Evolutionary conservation across 2,888 invertebrate species (phyloP).

Genomic region (Willowsia nigromaculata): DNA sequence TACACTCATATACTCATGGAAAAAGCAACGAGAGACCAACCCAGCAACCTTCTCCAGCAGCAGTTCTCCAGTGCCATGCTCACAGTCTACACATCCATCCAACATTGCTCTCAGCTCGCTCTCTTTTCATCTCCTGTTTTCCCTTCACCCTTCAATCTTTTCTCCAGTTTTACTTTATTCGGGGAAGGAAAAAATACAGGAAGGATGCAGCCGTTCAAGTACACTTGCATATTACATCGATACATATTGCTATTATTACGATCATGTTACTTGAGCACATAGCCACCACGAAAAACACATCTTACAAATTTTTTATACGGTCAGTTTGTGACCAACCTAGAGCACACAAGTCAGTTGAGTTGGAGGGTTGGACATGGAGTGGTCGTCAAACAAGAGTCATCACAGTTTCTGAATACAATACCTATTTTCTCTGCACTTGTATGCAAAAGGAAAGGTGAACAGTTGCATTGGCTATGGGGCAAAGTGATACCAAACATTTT

Average conservation of each 20-base stretch:
- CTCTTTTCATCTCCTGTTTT: neutral
- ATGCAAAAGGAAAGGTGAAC: neutral
- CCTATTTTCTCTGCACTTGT: neutral
- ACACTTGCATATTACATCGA: neutral
- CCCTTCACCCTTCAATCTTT: neutral
- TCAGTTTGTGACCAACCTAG: neutral
- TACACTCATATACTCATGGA: neutral
- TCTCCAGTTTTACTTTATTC: neutral
- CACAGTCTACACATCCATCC: neutral
- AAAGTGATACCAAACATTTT: constrained; percentile 24
- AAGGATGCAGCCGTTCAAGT: neutral
- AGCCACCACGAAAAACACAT: neutral
- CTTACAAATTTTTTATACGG: neutral
- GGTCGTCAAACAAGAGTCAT: neutral
- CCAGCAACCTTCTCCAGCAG: constrained; percentile 9
- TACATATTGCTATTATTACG: neutral
- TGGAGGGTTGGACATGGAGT: neutral
- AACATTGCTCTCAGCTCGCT: neutral
- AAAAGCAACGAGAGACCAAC: neutral
- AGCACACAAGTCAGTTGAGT: constrained; percentile 20
- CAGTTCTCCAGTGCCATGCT: constrained; percentile 29
- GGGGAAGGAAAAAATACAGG: neutral
- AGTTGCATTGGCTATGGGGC: neutral
- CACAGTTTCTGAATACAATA: neutral
- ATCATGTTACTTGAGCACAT: neutral